A percentile compares a stretch with the other conserved stretches of the same genome.
phyloP scores from a whole-genome alignment of 1,140 invertebrate species.

The Teleogryllus occipitalis region DNA sequence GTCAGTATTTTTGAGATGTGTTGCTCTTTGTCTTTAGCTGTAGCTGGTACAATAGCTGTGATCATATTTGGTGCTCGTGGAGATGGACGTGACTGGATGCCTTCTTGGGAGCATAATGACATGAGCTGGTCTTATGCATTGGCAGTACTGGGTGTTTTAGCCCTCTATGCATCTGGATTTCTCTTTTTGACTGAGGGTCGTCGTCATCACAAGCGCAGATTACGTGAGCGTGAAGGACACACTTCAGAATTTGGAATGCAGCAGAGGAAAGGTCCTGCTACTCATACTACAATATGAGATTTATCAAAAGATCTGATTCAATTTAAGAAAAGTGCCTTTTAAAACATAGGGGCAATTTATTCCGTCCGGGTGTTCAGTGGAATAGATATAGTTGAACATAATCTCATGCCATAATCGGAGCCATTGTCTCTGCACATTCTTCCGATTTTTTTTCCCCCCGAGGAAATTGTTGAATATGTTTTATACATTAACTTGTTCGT shows the following conservation, averaged over 20 bases:
- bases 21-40: slow-evolving; percentile 35
- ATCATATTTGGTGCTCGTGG: slow-evolving; percentile 80
- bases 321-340: no score
- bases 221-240: slow-evolving; percentile 42
- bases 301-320: no score
- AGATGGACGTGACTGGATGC: slow-evolving; percentile 92
- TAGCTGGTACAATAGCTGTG: slow-evolving; percentile 65
- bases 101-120: slow-evolving; percentile 90
- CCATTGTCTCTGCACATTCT: no score
- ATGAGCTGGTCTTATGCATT: slow-evolving; percentile 92
- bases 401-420: no score
- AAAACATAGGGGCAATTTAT: no score
- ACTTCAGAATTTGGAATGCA: slow-evolving; percentile 24
- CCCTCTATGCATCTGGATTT: slow-evolving; percentile 62
- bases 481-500: no score
- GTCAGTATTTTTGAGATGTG: neutral
- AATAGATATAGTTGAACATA: no score
- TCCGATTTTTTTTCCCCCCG: no score
- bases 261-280: slow-evolving; percentile 22
- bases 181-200: slow-evolving; percentile 72
- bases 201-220: slow-evolving; percentile 53
- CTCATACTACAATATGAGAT: slow-evolving; percentile 23
- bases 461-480: no score
- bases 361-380: no score
- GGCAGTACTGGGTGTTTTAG: slow-evolving; percentile 66